Conservation (phyloP, 2,888 invertebrate genomes). For the Tachina grossa region DNA sequence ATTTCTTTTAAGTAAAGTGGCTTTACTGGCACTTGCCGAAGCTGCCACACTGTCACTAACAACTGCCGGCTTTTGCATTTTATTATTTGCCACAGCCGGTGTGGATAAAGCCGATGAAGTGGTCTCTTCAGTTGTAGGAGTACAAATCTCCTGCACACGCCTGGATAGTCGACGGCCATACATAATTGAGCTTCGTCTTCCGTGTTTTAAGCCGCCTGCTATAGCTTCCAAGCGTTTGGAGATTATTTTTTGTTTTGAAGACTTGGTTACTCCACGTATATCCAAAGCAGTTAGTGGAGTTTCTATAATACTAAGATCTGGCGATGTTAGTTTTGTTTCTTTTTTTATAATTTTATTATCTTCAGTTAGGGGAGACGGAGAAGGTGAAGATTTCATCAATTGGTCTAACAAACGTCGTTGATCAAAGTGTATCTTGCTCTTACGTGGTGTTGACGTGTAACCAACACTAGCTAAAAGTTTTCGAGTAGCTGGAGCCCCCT, state of each 20-base stretch:
- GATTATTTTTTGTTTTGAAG: slow-evolving; percentile 28
- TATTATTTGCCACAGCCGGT: slow-evolving; percentile 9
- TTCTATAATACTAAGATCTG: slow-evolving; percentile 58
- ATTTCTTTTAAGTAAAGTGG: slow-evolving; percentile 36
- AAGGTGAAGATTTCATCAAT: slow-evolving; percentile 71
- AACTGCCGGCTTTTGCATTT: neutral
- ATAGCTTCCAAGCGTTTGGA: slow-evolving; percentile 56
- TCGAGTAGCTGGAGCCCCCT: slow-evolving; percentile 19
- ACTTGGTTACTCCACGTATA: neutral
- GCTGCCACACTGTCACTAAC: slow-evolving; percentile 54
- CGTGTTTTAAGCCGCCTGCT: slow-evolving; percentile 48
- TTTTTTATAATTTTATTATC: slow-evolving; percentile 30
- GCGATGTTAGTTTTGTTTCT: slow-evolving; percentile 28
- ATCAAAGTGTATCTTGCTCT: slow-evolving; percentile 77
- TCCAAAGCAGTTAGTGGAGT: slow-evolving; percentile 57
- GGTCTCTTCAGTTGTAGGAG: slow-evolving; percentile 61
- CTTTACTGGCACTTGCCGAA: slow-evolving; percentile 58
- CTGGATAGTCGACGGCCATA: slow-evolving; percentile 58
- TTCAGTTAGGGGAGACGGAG: slow-evolving; percentile 43
- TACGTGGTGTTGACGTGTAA: slow-evolving; percentile 81
- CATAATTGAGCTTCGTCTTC: slow-evolving; percentile 38
- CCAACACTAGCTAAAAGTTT: slow-evolving; percentile 58
- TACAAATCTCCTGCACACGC: slow-evolving; percentile 65
- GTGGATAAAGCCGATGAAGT: slow-evolving; percentile 59
- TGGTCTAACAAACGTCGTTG: slow-evolving; percentile 75